Conservation (phyloP, 2,888 invertebrate species). For the Baronia brevicornis region DNA sequence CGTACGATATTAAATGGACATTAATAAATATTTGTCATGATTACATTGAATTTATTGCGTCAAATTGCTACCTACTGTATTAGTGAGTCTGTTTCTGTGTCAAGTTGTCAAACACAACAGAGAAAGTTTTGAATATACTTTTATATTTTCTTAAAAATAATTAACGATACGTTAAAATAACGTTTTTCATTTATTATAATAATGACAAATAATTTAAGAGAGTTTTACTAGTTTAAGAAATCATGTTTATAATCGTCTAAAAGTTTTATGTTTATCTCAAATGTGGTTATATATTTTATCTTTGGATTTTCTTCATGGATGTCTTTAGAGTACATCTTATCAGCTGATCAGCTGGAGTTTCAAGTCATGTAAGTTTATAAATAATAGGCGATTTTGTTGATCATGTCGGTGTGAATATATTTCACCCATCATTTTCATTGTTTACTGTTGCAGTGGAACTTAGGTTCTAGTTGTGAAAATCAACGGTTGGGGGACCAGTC, state of each 20-base stretch:
- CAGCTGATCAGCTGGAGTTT: constrained; percentile 12
- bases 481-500: no score
- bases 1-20: no score
- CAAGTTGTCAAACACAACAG: constrained; percentile 15
- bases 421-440: constrained; percentile 5
- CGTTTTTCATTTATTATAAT: background rate
- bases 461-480: no score
- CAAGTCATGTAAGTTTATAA: constrained; percentile 9
- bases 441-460: no score
- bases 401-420: no score
- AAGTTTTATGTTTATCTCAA: constrained; percentile 16
- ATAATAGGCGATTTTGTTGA: no score
- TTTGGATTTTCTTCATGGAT: constrained; percentile 13
- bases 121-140: constrained; percentile 21
- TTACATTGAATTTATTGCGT: background rate
- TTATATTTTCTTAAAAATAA: constrained; percentile 14
- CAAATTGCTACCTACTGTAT: constrained; percentile 1
- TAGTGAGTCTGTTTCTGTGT: no score
- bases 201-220: background rate
- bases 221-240: constrained; percentile 5
- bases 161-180: constrained; percentile 1
- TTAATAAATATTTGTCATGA: no score
- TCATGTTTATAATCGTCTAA: no score
- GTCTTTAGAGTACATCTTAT: constrained; percentile 10
- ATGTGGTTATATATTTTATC: constrained; percentile 15